These are phyloP conservation scores for Hydropsyche betteni DNA, from an alignment of 2,888 invertebrate genomes.

Conservation along the genomic window DNA sequence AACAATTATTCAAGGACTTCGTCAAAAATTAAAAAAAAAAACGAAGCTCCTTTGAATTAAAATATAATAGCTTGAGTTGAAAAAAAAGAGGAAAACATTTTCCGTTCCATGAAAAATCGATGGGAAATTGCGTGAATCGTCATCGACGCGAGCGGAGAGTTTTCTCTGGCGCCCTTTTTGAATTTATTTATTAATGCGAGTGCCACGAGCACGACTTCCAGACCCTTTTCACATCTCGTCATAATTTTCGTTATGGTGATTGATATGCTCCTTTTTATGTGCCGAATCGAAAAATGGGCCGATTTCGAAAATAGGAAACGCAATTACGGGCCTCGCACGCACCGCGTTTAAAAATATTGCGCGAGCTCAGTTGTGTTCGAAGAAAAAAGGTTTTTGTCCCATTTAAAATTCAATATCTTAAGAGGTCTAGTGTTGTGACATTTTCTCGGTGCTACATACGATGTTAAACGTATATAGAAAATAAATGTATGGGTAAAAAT, in stretches of 20 bases:
- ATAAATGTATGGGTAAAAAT: too few relatives aligned
- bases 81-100: too few relatives aligned
- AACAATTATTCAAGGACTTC: too few relatives aligned
- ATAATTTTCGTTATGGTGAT: constrained; percentile 15
- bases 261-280: constrained; percentile 13
- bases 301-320: not conserved
- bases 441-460: not conserved
- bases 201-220: constrained; percentile 23
- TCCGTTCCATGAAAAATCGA: too few relatives aligned
- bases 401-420: constrained; percentile 45
- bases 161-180: not conserved
- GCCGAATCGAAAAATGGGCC: not conserved
- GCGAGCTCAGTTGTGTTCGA: not conserved
- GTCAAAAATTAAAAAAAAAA: too few relatives aligned
- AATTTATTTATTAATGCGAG: constrained; percentile 19
- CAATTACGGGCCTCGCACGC: not conserved
- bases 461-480: too few relatives aligned
- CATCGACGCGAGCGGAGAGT: constrained; percentile 3
- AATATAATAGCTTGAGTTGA: too few relatives aligned
- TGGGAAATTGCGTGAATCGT: too few relatives aligned
- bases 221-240: constrained; percentile 19
- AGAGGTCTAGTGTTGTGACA: constrained; percentile 4
- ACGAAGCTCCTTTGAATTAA: too few relatives aligned
- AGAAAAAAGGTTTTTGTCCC: not conserved
- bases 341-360: not conserved